Conservation (phyloP, 2,888 invertebrate genomes). For the Theodoxus fluviatilis region DNA sequence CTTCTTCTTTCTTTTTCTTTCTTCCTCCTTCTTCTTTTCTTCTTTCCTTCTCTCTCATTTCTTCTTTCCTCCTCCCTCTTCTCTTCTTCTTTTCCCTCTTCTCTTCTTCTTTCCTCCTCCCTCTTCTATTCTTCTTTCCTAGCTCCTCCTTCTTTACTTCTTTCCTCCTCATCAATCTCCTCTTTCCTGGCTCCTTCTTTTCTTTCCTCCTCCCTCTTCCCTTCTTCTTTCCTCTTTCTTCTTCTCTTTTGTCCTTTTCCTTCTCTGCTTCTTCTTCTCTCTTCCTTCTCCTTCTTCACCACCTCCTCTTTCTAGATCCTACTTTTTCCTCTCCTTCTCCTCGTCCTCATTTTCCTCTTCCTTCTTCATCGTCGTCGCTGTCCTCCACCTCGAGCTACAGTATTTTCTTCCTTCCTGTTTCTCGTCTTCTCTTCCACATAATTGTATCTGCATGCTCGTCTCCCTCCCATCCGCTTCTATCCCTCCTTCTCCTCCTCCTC, state of each 20-base stretch:
- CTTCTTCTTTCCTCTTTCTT: background rate
- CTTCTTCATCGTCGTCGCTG: background rate
- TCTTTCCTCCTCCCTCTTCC: background rate
- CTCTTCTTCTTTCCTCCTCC: background rate
- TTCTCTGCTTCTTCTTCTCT: background rate
- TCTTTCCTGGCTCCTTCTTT: background rate
- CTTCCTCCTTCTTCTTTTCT: background rate
- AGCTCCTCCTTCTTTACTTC: background rate
- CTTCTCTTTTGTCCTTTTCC: background rate
- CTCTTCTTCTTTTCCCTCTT: background rate
- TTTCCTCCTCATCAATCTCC: background rate
- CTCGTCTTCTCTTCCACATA: background rate
- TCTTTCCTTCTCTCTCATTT: background rate
- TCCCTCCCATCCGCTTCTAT: background rate
- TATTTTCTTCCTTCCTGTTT: background rate
- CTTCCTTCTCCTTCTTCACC: background rate
- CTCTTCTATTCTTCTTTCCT: background rate
- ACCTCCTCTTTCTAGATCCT: background rate
- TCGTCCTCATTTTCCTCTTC: background rate
- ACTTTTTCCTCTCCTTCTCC: background rate
- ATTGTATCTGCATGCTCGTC: background rate
- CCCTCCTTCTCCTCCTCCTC: background rate
- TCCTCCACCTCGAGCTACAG: background rate
- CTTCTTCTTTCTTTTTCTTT: background rate
- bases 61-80: conserved; percentile 6